Conservation (phyloP, 2,113 vertebrate genomes). For the Eonycteris spelaea region DNA sequence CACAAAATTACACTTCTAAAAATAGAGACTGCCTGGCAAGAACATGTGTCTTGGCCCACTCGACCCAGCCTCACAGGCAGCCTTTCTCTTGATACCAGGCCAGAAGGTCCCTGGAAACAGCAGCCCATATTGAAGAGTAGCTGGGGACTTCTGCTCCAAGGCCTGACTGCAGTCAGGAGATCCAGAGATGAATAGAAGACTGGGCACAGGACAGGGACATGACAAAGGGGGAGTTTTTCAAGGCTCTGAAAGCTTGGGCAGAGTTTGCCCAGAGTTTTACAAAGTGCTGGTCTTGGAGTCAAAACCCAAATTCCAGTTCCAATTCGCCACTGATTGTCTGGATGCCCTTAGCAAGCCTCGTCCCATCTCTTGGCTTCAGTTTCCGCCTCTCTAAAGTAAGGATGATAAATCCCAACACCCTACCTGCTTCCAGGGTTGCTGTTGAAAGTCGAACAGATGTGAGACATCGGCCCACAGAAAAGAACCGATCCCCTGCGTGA, state of each 20-base stretch:
- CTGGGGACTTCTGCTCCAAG: background rate
- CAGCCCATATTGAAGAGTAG: background rate
- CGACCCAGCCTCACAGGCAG: background rate
- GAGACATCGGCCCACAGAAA: background rate
- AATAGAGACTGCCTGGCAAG: background rate
- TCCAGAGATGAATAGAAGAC: background rate
- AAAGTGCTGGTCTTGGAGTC: background rate
- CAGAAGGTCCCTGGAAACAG: background rate
- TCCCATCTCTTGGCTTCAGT: background rate
- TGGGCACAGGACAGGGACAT: background rate
- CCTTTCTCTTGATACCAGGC: background rate
- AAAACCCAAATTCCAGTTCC: background rate
- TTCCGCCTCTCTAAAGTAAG: background rate
- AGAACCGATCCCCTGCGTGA: background rate
- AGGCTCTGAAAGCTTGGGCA: background rate
- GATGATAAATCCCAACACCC: background rate
- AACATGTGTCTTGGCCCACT: background rate
- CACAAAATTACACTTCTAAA: conserved; percentile 45
- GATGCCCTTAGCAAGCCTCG: background rate
- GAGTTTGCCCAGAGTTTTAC: background rate
- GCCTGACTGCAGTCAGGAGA: background rate
- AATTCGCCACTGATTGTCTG: background rate
- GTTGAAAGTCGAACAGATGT: background rate
- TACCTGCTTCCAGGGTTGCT: background rate
- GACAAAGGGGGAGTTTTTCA: background rate